phyloP scores from a whole-genome alignment of 2,797 vertebrate species.

The Alauda arvensis region DNA sequence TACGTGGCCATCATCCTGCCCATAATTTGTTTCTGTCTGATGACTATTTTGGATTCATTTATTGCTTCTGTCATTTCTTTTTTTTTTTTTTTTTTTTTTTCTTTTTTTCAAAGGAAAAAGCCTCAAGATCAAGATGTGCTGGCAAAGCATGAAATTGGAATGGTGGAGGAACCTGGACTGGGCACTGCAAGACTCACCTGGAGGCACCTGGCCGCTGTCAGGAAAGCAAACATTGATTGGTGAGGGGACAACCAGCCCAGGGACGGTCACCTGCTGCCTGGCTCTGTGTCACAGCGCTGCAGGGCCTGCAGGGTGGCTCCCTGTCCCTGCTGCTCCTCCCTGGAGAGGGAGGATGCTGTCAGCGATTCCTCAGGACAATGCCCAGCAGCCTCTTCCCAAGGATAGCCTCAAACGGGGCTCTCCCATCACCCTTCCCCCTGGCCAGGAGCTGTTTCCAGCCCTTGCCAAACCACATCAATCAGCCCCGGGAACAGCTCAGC shows the following conservation, averaged over 20 bases:
- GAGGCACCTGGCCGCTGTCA: too few species aligned
- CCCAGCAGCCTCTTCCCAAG: background rate
- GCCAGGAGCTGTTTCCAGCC: background rate
- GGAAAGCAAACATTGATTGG: background rate
- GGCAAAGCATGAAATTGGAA: background rate
- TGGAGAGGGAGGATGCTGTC: background rate
- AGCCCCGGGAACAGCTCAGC: background rate
- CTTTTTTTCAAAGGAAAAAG: background rate
- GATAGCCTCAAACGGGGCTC: background rate
- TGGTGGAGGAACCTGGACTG: background rate
- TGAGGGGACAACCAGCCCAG: background rate
- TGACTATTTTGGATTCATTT: background rate
- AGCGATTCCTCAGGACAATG: background rate
- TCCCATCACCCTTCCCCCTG: background rate
- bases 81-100: background rate
- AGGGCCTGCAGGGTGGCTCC: background rate
- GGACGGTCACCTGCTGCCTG: fast-evolving
- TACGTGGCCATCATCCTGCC: too few species aligned
- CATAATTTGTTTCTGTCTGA: background rate
- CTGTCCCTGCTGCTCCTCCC: background rate
- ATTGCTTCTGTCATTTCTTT: background rate
- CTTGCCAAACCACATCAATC: constrained; percentile 4
- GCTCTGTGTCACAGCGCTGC: background rate
- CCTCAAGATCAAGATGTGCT: background rate
- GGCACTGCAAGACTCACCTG: background rate